These are phyloP conservation scores for Esox niger DNA, from an alignment of 2,113 vertebrate genomes.

Conservation along the genomic window DNA sequence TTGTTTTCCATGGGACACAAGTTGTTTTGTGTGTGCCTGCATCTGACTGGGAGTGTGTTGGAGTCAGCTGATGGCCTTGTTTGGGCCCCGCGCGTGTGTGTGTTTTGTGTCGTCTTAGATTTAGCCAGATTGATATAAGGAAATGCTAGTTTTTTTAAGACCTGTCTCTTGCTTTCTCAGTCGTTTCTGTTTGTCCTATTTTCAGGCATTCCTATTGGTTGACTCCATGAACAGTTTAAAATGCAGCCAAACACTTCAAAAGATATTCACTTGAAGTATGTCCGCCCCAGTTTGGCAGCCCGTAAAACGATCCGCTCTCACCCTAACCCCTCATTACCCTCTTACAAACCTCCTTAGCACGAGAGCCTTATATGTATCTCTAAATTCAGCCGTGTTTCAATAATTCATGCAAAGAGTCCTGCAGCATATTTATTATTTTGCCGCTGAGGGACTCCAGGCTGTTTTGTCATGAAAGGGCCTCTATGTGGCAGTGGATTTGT, in stretches of 20 bases:
- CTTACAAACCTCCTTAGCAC: constrained; percentile 33
- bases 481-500: constrained; percentile 13
- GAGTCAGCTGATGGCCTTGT: constrained; percentile 9
- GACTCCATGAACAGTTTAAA: neutral
- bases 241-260: neutral
- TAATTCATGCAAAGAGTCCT: constrained; percentile 57
- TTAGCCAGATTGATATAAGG: constrained; percentile 9
- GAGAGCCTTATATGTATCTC: constrained; percentile 12
- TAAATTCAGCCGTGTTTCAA: constrained; percentile 35
- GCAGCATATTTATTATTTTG: constrained; percentile 5
- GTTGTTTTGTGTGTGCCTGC: constrained; percentile 8
- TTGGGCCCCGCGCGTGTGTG: neutral
- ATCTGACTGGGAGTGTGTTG: constrained; percentile 11
- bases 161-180: neutral
- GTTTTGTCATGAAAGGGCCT: constrained; percentile 12
- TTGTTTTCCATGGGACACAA: neutral
- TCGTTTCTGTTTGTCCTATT: neutral
- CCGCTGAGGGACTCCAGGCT: constrained; percentile 1
- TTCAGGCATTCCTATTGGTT: neutral
- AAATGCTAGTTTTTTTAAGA: constrained; percentile 2
- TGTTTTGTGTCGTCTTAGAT: neutral
- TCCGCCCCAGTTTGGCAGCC: constrained; percentile 17
- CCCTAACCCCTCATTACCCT: constrained; percentile 29
- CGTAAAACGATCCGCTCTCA: constrained; percentile 17
- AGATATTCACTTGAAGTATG: constrained; percentile 1